Evolutionary conservation across 35 echinoderm and acorn worm species (phyloP), one percentile per base, ranked within the genome.

Genomic region (Nesometra sesokonis): DNA sequence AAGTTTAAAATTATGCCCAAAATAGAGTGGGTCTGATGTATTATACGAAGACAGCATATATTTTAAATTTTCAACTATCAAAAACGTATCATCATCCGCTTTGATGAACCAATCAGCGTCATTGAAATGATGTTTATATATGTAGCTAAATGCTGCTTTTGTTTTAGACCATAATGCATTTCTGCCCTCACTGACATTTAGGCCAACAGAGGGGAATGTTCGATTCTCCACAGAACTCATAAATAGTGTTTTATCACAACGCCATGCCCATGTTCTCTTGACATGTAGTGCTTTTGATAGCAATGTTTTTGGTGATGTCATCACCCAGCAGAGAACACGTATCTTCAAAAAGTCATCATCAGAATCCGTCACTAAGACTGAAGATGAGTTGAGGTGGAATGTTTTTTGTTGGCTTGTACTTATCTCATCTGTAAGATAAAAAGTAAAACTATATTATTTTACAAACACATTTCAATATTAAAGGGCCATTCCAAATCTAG

Each of bases 61-160:
- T 76, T 84, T 32, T 5, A 95, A 76, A 36, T 94, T 94, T 33
- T 94, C 93, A 7, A 91, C 86, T 30, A 94, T 89, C 4, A 95
- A 47, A 84, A 86, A 95, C 0, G 90, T 91, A 35, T 95, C 93
- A 82, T 95, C 93, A 77, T 95, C 93, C 57, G 90, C 93, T 57
- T 95, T 95, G 2, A 95, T 11, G 39, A 95, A 95, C 90, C 93
- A 91, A 36, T 92, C 90, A 29, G 40, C 86, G 0, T 91, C 76
- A 11, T 91, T 31, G 39, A 79, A 77, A 46, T 94, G 86, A 46
- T 85, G 43, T 11, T 80, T 13, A 83, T 88, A 88, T 34, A 91
- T 84, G 35, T 88, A 91, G 17, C 27, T 33, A 34, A 95, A 95
- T 3, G 94, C 94, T 7, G 80, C 82, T 36, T 76, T 82, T 8